Percentiles rank a stretch among this genome's conserved stretches.
Evolutionary conservation across 1,140 invertebrate genomes (phyloP).

Genomic region (Ceratina calcarata): DNA sequence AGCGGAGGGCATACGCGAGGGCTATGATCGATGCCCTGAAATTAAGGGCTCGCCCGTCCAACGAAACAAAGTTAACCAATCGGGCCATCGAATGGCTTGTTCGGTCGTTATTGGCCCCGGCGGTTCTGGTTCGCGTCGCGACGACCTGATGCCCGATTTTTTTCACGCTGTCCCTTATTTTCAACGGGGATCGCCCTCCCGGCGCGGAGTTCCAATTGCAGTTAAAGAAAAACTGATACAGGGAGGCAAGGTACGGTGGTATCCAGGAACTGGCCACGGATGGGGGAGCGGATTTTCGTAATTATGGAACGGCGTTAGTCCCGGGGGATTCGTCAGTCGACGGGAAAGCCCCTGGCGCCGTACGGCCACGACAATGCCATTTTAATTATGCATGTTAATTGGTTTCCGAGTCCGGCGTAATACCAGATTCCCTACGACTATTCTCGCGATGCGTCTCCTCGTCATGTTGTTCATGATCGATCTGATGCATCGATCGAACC

Average conservation of each 20-base stretch:
- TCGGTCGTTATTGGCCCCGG: constrained; percentile 66
- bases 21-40: constrained; percentile 73
- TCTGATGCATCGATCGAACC: constrained; percentile 50
- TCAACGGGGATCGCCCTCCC: constrained; percentile 3
- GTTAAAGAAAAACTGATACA: constrained; percentile 55
- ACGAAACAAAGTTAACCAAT: constrained; percentile 75
- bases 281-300: constrained; percentile 68
- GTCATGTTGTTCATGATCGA: constrained; percentile 40
- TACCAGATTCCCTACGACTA: constrained; percentile 68
- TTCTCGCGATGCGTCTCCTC: constrained; percentile 58
- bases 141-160: constrained; percentile 66
- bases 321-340: constrained; percentile 71
- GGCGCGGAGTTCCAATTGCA: constrained; percentile 25
- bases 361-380: constrained; percentile 74
- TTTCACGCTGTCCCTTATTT: constrained; percentile 51
- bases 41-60: constrained; percentile 70
- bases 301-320: constrained; percentile 74
- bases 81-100: constrained; percentile 59
- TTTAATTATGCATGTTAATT: constrained; percentile 81
- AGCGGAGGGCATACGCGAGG: constrained; percentile 38
- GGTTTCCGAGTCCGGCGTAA: constrained; percentile 73
- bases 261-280: constrained; percentile 20
- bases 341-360: constrained; percentile 65
- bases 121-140: constrained; percentile 49
- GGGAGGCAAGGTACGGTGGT: not conserved